Evolutionary conservation across 2,888 invertebrate species (phyloP).

Genomic region (Trachelus tabidus): DNA sequence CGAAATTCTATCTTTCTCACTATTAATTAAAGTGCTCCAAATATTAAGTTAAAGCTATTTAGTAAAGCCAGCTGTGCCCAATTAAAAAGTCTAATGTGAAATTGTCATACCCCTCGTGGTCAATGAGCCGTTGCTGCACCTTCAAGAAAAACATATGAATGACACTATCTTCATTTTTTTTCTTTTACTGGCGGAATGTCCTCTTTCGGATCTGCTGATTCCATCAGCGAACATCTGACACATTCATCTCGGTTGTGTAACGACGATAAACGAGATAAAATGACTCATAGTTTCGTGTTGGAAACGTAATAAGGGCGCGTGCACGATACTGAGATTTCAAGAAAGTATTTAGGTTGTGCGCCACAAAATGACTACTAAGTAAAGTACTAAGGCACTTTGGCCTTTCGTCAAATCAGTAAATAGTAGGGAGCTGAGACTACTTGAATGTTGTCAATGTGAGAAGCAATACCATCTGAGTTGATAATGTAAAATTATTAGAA

Average conservation of each 20-base stretch:
- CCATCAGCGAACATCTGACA: conserved; percentile 39
- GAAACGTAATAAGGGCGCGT: background rate
- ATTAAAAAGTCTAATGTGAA: background rate
- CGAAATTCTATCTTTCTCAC: background rate
- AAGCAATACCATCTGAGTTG: background rate
- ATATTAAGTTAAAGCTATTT: background rate
- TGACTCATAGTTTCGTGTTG: conserved; percentile 15
- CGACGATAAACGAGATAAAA: background rate
- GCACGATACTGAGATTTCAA: conserved; percentile 12
- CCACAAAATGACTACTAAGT: background rate
- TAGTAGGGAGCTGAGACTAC: background rate
- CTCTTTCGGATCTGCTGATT: conserved; percentile 35
- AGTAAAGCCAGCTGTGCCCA: background rate
- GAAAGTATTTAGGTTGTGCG: conserved; percentile 2
- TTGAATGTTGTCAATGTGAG: background rate
- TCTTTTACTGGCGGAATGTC: background rate
- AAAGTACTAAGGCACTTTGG: background rate
- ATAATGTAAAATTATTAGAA: background rate
- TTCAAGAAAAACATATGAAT: background rate
- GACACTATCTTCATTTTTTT: background rate
- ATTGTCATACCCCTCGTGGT: background rate
- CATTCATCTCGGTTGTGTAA: conserved; percentile 29
- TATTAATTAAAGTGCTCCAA: background rate
- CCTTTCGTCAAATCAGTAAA: background rate
- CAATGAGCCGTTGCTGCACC: background rate